Evolutionary conservation across 2,113 vertebrate genomes (phyloP).

Genomic region (Corapipo altera): DNA sequence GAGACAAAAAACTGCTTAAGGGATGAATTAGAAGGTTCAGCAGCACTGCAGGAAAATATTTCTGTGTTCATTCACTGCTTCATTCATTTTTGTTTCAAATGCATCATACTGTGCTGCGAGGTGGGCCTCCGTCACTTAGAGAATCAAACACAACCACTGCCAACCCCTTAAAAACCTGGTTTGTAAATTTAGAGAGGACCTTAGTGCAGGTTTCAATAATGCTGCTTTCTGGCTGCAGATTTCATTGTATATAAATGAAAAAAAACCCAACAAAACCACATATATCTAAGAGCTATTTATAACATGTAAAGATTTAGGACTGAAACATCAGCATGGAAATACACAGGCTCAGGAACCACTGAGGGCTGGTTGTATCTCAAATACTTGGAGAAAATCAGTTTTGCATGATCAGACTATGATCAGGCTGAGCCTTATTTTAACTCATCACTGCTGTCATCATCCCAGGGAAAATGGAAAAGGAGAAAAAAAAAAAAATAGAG

Average conservation of each 20-base stretch:
- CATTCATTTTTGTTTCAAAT: neutral
- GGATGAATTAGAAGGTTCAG: neutral
- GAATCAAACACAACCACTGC: neutral
- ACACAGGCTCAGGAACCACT: neutral
- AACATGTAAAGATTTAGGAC: neutral
- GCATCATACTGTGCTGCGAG: neutral
- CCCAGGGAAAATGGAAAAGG: neutral
- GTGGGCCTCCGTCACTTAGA: fast-evolving
- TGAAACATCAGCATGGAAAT: neutral
- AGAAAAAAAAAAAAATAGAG: neutral
- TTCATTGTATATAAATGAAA: neutral
- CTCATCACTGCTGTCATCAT: neutral
- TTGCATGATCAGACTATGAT: neutral
- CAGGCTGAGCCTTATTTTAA: neutral
- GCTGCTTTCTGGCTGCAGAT: neutral
- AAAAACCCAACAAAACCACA: neutral
- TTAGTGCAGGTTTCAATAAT: neutral
- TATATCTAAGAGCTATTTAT: neutral
- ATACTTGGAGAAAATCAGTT: neutral
- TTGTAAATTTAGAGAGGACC: neutral
- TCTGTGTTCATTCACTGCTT: neutral
- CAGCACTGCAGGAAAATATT: neutral
- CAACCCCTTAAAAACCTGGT: neutral
- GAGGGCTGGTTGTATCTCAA: neutral
- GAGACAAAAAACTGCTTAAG: fast-evolving